Evolutionary conservation across 2,113 vertebrate species (phyloP), one percentile per base, ranked within the genome.

Genomic region (Apaloderma vittatum): DNA sequence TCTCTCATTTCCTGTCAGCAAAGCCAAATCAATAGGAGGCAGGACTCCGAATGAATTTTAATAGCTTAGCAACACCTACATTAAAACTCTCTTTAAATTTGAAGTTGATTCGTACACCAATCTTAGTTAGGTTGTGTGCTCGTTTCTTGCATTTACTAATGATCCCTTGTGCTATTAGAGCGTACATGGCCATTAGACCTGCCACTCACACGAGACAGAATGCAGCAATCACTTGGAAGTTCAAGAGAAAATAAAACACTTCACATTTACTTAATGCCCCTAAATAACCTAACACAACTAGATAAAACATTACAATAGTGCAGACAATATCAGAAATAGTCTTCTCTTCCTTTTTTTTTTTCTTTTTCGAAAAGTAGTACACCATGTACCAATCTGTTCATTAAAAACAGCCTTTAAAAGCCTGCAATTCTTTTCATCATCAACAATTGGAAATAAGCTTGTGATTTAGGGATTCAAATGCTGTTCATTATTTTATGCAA

Each of bases 151-250:
- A 75, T 96, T 97, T 97, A 86, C 85, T 96, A 98, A 96, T 95
- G 96, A 96, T 86, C 66, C 90, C 95, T 96, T 80, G 94, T 27
- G 57, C 21, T 57, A 75, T 92, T 95, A 73, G 83, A 94, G 83
- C 13, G 3, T 71, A 89, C 90, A 66, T 12, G 85, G 88, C 83
- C 96, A 97, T 97, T 94, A 96, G 91, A 87, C 84, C 86, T 96
- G 96, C 72, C 96, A 96, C 94, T 98, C 97, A 96, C 89, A 62
- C 76, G 36, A 86, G 93, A 89, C 65, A 97, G 94, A 97, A 97
- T 68, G 79, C 82, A 93, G 91, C 89, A 97, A 98, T 96, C 92
- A 86, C 87, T 67, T 82, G 76, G 70, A 96, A 89, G 76, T 95
- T 96, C 95, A 96, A 62, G 74, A 45, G 81, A 97, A 97, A 95